These are phyloP conservation scores for Cathartes aura DNA, from an alignment of 2,113 vertebrate genomes.

Conservation along the genomic window DNA sequence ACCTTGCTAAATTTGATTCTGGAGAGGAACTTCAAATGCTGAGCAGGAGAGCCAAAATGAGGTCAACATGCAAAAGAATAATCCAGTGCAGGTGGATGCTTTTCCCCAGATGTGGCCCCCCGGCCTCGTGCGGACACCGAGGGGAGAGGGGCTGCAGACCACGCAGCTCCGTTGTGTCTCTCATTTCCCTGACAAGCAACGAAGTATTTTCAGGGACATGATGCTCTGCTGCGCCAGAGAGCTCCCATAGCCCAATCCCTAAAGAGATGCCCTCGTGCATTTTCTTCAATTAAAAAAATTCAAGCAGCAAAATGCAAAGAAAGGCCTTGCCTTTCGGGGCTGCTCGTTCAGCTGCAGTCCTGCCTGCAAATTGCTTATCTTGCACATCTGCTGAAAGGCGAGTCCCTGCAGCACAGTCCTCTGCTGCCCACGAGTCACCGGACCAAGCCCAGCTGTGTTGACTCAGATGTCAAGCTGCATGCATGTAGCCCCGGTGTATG, in stretches of 20 bases:
- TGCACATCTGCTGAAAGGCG: background rate
- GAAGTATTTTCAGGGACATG: background rate
- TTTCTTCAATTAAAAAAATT: background rate
- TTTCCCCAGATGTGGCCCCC: background rate
- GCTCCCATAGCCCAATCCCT: fast-evolving
- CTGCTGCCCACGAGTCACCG: background rate
- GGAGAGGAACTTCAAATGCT: constrained; percentile 23
- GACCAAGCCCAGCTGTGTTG: background rate
- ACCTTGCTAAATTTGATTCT: constrained; percentile 17
- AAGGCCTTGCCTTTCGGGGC: background rate
- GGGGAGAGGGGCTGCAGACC: background rate
- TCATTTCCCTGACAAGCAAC: background rate
- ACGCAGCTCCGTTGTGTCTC: fast-evolving
- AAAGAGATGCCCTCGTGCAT: background rate
- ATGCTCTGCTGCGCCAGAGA: background rate
- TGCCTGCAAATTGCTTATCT: background rate
- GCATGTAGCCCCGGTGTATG: fast-evolving
- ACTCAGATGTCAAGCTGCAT: background rate
- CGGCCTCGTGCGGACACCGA: fast-evolving
- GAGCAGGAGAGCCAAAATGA: background rate
- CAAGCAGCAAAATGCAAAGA: background rate
- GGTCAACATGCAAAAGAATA: background rate
- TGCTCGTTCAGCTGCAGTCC: background rate
- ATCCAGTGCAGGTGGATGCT: constrained; percentile 29
- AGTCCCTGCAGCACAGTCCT: background rate